Percentiles rank a stretch among this genome's conserved stretches.
These are phyloP conservation scores for Bubo scandiacus DNA, from an alignment of 2,113 vertebrate species.

Conservation along the genomic window DNA sequence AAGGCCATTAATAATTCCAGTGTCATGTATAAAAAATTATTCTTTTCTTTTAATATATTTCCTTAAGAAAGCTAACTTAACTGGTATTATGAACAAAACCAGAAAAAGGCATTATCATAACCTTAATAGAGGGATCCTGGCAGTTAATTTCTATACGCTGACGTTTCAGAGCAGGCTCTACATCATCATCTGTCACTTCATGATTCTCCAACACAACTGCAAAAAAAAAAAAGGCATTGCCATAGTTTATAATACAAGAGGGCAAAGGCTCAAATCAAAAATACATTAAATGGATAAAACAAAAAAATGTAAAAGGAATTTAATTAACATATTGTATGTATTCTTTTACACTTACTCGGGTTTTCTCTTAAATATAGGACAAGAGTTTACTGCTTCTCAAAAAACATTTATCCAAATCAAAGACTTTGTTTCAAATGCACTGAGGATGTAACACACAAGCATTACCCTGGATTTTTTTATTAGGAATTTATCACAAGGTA, in stretches of 20 bases:
- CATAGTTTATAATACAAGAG: not conserved
- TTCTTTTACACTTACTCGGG: not conserved
- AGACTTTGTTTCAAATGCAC: not conserved
- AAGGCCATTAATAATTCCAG: not conserved
- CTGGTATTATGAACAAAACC: not conserved
- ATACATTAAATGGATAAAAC: not conserved
- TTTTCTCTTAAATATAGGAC: not conserved
- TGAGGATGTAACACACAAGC: not conserved
- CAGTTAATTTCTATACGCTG: slow-evolving; percentile 86
- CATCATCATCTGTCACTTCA: slow-evolving; percentile 83
- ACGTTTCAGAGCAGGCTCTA: slow-evolving; percentile 86
- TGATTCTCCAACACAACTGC: slow-evolving; percentile 90
- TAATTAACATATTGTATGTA: not conserved
- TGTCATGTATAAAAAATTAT: not conserved
- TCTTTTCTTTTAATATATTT: not conserved
- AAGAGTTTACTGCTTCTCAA: not conserved
- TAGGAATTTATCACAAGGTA: not conserved
- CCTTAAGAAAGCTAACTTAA: not conserved
- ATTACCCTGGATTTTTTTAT: not conserved
- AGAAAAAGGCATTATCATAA: slow-evolving; percentile 20
- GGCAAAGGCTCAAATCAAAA: not conserved
- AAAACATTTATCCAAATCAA: not conserved
- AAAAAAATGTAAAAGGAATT: not conserved
- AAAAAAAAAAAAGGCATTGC: not conserved
- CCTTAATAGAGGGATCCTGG: slow-evolving; percentile 93